Evolutionary conservation across 2,113 vertebrate genomes (phyloP).

Genomic region (Atlantisia rogersi): DNA sequence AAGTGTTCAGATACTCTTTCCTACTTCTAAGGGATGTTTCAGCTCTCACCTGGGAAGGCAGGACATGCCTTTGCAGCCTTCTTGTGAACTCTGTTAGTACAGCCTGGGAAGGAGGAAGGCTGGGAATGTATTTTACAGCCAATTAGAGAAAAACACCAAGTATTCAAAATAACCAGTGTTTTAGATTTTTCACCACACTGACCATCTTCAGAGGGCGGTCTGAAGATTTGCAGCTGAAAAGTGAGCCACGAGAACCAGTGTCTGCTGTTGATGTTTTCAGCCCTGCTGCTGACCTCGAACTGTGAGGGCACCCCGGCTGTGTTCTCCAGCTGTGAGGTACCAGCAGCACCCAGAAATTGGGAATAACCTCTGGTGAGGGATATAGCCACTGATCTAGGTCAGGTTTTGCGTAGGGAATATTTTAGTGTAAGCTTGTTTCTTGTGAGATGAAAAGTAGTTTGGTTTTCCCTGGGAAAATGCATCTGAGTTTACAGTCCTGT

Average conservation of each 20-base stretch:
- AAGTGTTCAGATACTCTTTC: not conserved
- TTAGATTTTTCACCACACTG: not conserved
- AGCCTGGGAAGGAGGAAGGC: not conserved
- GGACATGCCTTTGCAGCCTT: not conserved
- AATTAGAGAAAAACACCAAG: not conserved
- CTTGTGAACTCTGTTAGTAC: rapidly evolving
- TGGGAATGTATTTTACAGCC: not conserved
- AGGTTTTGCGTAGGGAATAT: not conserved
- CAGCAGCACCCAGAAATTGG: not conserved
- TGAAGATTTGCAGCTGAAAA: not conserved
- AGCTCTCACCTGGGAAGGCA: not conserved
- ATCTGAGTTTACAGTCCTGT: not conserved
- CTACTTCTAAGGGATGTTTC: not conserved
- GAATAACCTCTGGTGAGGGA: not conserved
- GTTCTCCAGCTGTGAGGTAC: not conserved
- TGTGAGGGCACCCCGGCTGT: not conserved
- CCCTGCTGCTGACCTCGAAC: not conserved
- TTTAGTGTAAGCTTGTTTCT: not conserved
- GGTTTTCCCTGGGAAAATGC: not conserved
- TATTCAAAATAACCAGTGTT: not conserved
- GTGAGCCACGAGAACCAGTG: not conserved
- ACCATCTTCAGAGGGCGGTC: not conserved
- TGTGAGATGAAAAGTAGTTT: not conserved
- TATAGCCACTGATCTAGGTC: not conserved
- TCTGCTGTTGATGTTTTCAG: not conserved